phyloP scores from a whole-genome alignment of 2,797 vertebrate genomes.

The Gymnodraco acuticeps region DNA sequence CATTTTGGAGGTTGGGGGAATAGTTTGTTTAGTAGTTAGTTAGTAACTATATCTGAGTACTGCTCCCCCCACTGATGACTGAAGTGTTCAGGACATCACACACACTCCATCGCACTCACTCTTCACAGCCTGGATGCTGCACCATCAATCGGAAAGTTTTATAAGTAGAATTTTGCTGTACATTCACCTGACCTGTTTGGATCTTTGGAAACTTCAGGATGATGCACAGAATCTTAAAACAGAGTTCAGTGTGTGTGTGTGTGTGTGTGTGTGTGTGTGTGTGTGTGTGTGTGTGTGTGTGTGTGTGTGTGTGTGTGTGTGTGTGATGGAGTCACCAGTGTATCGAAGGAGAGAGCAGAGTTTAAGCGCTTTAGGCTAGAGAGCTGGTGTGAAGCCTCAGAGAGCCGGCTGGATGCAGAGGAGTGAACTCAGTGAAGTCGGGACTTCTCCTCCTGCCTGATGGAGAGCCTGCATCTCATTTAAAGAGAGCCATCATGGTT shows the following conservation, averaged over 20 bases:
- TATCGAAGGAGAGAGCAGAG: slow-evolving; percentile 26
- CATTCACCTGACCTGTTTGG: slow-evolving; percentile 4
- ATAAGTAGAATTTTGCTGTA: neutral
- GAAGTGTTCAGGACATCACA: no score
- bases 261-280: neutral
- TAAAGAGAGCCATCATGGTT: neutral
- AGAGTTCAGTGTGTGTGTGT: slow-evolving; percentile 11
- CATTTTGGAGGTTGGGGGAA: no score
- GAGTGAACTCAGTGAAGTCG: slow-evolving; percentile 2
- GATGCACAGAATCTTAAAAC: slow-evolving; percentile 37
- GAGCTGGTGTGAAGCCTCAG: slow-evolving; percentile 32
- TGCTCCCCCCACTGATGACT: no score
- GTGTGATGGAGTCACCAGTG: slow-evolving; percentile 19
- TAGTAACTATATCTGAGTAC: no score
- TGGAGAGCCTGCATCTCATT: neutral
- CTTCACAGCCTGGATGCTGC: neutral
- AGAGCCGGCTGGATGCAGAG: slow-evolving; percentile 11
- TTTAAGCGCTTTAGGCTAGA: slow-evolving; percentile 40
- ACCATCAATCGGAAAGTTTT: slow-evolving; percentile 10
- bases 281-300: slow-evolving; percentile 9
- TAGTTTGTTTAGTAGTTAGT: no score
- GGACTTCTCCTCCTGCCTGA: neutral
- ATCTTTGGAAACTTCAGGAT: slow-evolving; percentile 36
- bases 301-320: slow-evolving; percentile 5
- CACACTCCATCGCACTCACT: no score